These are phyloP conservation scores for Thaleichthys pacificus DNA, from an alignment of 2,797 vertebrate species.

Conservation along the genomic window DNA sequence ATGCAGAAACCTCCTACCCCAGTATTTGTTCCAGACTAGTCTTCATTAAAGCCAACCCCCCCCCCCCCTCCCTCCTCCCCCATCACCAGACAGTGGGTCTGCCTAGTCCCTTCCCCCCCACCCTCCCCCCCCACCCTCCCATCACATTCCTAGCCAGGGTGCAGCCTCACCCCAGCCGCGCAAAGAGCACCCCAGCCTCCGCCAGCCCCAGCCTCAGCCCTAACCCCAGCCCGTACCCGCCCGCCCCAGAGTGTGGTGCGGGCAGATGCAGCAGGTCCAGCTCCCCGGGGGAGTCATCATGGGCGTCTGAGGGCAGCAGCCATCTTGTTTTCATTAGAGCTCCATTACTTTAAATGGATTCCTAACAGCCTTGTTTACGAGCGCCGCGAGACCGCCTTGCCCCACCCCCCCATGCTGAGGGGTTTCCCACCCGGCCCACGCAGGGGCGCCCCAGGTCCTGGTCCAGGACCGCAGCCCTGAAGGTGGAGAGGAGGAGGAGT, in stretches of 20 bases:
- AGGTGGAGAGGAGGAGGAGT: neutral
- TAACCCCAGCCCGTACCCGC: too few species aligned
- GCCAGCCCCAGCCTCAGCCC: too few species aligned
- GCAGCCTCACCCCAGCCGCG: too few species aligned
- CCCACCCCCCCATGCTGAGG: too few species aligned
- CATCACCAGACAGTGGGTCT: conserved; percentile 46
- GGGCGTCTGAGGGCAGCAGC: conserved; percentile 31
- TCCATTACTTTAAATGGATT: conserved; percentile 67
- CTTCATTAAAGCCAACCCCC: too few species aligned
- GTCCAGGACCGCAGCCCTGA: neutral
- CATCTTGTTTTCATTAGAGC: conserved; percentile 69
- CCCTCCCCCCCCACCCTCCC: too few species aligned
- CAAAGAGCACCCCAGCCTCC: too few species aligned
- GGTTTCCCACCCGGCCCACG: too few species aligned
- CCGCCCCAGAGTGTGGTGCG: too few species aligned
- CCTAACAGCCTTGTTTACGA: conserved; percentile 70
- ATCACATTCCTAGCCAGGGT: too few species aligned
- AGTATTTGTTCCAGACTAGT: conserved; percentile 51
- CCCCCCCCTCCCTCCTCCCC: conserved; percentile 50
- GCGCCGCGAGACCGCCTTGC: conserved; percentile 30
- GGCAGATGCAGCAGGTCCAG: too few species aligned
- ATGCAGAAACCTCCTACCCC: conserved; percentile 51
- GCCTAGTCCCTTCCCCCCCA: neutral
- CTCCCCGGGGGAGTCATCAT: neutral
- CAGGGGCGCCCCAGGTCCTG: neutral